phyloP scores from a whole-genome alignment of 1,140 invertebrate species.

The Aradophagus sp. region DNA sequence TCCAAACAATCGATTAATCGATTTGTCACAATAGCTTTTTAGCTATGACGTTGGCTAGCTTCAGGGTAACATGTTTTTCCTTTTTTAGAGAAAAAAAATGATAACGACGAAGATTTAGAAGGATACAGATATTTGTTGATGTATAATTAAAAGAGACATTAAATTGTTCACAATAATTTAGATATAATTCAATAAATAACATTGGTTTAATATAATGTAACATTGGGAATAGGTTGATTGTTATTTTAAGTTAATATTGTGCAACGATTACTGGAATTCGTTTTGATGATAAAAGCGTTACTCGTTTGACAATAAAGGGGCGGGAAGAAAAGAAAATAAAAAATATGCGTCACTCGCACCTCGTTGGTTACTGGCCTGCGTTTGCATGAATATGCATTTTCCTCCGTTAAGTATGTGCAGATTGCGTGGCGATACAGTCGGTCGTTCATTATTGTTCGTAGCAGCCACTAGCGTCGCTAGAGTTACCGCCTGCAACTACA shows the following conservation, averaged over 20 bases:
- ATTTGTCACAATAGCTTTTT: no score
- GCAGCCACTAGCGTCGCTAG: slow-evolving; percentile 63
- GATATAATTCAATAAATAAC: no score
- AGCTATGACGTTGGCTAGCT: no score
- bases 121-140: no score
- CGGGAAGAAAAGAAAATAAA: slow-evolving; percentile 59
- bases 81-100: no score
- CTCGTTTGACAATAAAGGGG: slow-evolving; percentile 59
- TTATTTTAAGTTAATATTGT: slow-evolving; percentile 47
- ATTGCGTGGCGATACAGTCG: slow-evolving; percentile 74
- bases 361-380: slow-evolving; percentile 60
- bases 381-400: slow-evolving; percentile 75
- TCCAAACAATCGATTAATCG: no score
- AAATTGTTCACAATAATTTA: no score
- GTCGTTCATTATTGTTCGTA: slow-evolving; percentile 74
- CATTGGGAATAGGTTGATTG: slow-evolving; percentile 35
- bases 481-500: slow-evolving; percentile 58
- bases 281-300: slow-evolving; percentile 60
- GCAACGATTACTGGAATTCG: slow-evolving; percentile 55
- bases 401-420: slow-evolving; percentile 74
- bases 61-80: no score
- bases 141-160: no score
- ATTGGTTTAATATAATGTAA: slow-evolving; percentile 45
- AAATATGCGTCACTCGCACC: slow-evolving; percentile 62
- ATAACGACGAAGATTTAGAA: no score